Base-by-base conservation (phyloP, 2,888 invertebrate species). In the Nephrotoma guestfalica region DNA sequence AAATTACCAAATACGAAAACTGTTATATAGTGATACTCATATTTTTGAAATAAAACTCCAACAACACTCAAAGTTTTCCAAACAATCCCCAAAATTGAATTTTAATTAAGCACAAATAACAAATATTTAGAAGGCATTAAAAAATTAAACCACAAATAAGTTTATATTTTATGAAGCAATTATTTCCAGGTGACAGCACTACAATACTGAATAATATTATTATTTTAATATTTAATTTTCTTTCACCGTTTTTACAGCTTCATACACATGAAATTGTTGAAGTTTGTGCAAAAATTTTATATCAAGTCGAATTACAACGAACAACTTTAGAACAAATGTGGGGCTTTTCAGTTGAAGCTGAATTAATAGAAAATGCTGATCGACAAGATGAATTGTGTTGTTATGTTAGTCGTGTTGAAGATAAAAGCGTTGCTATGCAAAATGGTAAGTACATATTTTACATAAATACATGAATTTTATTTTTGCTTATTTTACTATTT, bases 281-380 rank as follows among this genome's bases (percentile, higher is more conserved):
- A 93, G 97, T 99, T 86, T 98, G 98, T 92, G 97, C 97, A 90
- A 99, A 99, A 93, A 97, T 98, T 90, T 93, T 98, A 88, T 98
- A 98, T 92, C 98, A 98, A 94, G 97, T 98, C 89, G 98, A 98
- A 91, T 93, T 99, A 90, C 96, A 96, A 89, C 94, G 98, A 88
- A 95, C 95, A 88, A 96, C 97, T 9, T 93, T 97, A 89, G 98
- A 98, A 89, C 97, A 97, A 91, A 97, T 98, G 96, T 99, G 98
- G 96, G 99, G 99, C 89, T 98, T 99, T 93, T 97, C 97, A 88
- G 98, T 99, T 86, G 99, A 99, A 92, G 98, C 98, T 3, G 98
- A 99, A 92, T 94, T 99, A 87, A 97, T 98, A 88, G 98, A 98
- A 91, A 98, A 98, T 92, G 96, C 97, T 9, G 98, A 98, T 91